phyloP scores from a whole-genome alignment of 1,140 invertebrate species.

The Hypsibius dujardini region DNA sequence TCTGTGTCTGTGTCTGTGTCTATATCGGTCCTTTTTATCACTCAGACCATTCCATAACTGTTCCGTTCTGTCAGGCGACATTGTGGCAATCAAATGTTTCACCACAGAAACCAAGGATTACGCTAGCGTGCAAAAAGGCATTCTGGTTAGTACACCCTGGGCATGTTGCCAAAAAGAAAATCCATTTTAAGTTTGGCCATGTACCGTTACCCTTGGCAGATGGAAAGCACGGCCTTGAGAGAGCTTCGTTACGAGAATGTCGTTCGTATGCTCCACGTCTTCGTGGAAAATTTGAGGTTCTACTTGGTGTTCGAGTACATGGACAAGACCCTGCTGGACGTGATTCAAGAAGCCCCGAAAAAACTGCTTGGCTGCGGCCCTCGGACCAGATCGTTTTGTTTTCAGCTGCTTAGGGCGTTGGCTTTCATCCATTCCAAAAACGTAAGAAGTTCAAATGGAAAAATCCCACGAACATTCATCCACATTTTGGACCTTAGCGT shows the following conservation, averaged over 20 bases:
- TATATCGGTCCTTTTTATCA: background rate
- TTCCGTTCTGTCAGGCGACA: background rate
- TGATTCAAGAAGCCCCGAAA: conserved; percentile 42
- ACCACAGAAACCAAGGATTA: conserved; percentile 4
- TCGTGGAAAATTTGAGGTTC: conserved; percentile 56
- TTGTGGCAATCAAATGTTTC: conserved; percentile 11
- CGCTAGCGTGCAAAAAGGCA: conserved; percentile 20
- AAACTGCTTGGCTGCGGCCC: background rate
- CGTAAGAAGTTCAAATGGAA: background rate
- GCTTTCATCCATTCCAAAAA: background rate
- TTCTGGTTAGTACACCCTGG: conserved; percentile 2
- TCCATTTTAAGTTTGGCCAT: background rate
- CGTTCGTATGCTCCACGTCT: conserved; percentile 71
- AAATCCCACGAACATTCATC: background rate
- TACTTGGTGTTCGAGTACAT: conserved; percentile 75
- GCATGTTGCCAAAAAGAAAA: background rate
- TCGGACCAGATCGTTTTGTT: background rate
- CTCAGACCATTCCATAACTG: background rate
- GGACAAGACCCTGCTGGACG: conserved; percentile 64
- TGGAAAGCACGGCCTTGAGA: conserved; percentile 36
- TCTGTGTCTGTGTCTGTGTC: too few relatives aligned
- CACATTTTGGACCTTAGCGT: background rate
- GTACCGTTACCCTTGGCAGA: background rate
- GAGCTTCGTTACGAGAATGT: conserved; percentile 69
- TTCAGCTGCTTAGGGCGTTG: background rate